Evolutionary conservation across 2,797 vertebrate genomes (phyloP).

Genomic region (Jordanella pulchra): DNA sequence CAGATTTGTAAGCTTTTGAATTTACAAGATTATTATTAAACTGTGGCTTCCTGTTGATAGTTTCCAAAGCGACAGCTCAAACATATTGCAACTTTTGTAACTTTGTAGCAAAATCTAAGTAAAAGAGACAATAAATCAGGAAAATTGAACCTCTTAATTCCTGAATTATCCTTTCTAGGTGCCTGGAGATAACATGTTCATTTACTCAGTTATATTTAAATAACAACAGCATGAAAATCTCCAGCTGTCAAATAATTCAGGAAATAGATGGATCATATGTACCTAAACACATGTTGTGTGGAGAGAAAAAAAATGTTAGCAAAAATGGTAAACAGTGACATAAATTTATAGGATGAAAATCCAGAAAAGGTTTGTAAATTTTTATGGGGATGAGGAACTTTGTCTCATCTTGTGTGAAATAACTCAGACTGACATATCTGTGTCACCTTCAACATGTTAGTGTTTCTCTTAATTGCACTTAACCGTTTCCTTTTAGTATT

Average conservation of each 20-base stretch:
- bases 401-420: no score
- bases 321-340: no score
- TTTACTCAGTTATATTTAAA: not conserved
- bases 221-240: not conserved
- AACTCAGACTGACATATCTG: no score
- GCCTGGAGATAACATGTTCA: not conserved
- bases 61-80: not conserved
- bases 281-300: no score
- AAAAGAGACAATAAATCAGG: not conserved
- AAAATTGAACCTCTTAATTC: not conserved
- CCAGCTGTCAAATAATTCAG: not conserved
- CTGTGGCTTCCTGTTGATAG: not conserved
- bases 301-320: no score
- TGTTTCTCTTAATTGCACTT: no score
- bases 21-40: not conserved
- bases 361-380: no score
- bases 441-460: no score
- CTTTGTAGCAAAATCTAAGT: not conserved
- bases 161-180: not conserved
- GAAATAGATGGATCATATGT: not conserved
- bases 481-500: no score
- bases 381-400: no score
- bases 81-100: not conserved
- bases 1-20: not conserved
- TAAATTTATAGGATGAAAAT: no score